Percentiles rank a stretch among this genome's conserved stretches.
Evolutionary conservation across 2,888 invertebrate species (phyloP).

Genomic region (Lochmaea crataegi): DNA sequence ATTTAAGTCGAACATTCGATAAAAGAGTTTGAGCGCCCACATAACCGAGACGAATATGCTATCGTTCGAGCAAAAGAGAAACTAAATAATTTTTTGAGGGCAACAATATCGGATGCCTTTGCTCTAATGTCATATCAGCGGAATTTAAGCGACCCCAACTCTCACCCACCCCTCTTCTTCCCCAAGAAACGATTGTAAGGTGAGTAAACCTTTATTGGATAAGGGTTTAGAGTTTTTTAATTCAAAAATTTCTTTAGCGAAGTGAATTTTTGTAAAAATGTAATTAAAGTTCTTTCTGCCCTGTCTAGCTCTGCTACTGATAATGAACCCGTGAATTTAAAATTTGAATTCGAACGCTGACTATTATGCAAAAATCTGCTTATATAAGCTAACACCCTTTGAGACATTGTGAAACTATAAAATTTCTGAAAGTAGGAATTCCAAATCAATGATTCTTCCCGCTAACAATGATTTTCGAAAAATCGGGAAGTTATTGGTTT

Average conservation of each 20-base stretch:
- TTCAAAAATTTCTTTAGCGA: constrained; percentile 7
- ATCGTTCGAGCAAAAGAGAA: constrained; percentile 5
- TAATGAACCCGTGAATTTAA: not conserved
- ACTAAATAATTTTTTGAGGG: constrained; percentile 4
- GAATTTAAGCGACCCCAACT: not conserved
- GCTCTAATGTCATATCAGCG: not conserved
- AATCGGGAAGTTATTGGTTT: too few species aligned
- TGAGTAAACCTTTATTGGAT: too few species aligned
- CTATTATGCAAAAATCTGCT: not conserved
- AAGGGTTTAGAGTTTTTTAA: not conserved
- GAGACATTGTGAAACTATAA: not conserved
- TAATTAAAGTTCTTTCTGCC: not conserved
- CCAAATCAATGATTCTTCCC: too few species aligned
- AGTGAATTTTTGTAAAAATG: not conserved
- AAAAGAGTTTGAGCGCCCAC: constrained; percentile 16
- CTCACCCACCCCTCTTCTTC: constrained; percentile 1
- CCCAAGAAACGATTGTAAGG: too few species aligned
- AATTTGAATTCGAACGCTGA: not conserved
- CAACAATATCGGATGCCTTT: constrained; percentile 1
- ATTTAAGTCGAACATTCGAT: constrained; percentile 1
- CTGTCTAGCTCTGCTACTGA: constrained; percentile 1
- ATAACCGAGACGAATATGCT: constrained; percentile 15
- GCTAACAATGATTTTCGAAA: too few species aligned
- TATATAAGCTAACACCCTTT: constrained; percentile 1
- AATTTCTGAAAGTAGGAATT: not conserved